phyloP scores from a whole-genome alignment of 2,888 invertebrate species.

The Cryptocheilus praepositus region DNA sequence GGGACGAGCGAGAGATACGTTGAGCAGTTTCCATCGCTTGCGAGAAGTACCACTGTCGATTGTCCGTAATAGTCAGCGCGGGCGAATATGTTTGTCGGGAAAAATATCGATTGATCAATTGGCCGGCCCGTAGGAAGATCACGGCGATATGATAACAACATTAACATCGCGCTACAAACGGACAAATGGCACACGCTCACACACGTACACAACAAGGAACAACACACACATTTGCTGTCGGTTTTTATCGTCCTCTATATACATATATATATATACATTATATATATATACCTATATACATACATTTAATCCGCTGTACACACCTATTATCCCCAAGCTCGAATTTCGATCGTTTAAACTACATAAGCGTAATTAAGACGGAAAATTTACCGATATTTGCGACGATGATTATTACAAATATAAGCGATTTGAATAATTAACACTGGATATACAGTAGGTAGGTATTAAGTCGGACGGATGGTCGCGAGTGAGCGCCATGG shows the following conservation, averaged over 20 bases:
- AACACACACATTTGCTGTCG: slow-evolving; percentile 51
- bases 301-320: slow-evolving; percentile 58
- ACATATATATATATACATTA: slow-evolving; percentile 33
- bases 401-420: slow-evolving; percentile 53
- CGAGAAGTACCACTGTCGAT: slow-evolving; percentile 40
- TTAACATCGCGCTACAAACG: slow-evolving; percentile 15
- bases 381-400: slow-evolving; percentile 42
- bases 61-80: slow-evolving; percentile 22
- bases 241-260: slow-evolving; percentile 51
- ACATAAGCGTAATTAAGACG: too few relatives aligned
- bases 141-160: slow-evolving; percentile 8
- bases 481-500: slow-evolving; percentile 62
- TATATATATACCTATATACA: slow-evolving; percentile 28
- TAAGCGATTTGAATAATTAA: slow-evolving; percentile 55
- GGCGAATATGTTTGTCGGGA: neutral
- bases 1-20: slow-evolving; percentile 15
- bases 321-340: slow-evolving; percentile 53
- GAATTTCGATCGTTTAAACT: slow-evolving; percentile 43
- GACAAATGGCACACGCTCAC: slow-evolving; percentile 21
- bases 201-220: slow-evolving; percentile 28
- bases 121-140: neutral
- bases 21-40: slow-evolving; percentile 38
- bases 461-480: slow-evolving; percentile 64
- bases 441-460: slow-evolving; percentile 60
- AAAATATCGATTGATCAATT: too few relatives aligned